Evolutionary conservation across 2,797 vertebrate genomes (phyloP).

Genomic region (Cuniculus paca): DNA sequence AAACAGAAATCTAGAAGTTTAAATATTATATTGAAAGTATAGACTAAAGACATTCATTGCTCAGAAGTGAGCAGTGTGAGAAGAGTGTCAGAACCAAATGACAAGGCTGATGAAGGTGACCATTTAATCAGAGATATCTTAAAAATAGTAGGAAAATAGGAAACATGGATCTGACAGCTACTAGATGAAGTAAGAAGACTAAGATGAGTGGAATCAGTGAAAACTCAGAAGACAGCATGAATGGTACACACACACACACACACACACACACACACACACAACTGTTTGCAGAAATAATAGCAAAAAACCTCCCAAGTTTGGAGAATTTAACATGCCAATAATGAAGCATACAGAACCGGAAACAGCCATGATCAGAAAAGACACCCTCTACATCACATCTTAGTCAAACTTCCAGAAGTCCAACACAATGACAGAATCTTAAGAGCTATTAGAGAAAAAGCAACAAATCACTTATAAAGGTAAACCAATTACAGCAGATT

Average conservation of each 20-base stretch:
- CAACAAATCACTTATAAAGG: neutral
- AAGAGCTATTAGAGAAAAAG: neutral
- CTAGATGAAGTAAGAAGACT: neutral
- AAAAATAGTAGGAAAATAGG: neutral
- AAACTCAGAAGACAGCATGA: neutral
- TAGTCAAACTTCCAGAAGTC: neutral
- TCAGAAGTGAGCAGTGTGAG: neutral
- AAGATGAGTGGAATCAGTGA: neutral
- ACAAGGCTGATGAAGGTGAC: neutral
- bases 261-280: neutral
- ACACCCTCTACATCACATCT: neutral
- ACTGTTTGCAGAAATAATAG: neutral
- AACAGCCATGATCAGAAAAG: neutral
- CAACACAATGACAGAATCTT: neutral
- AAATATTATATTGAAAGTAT: neutral
- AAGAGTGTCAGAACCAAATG: neutral
- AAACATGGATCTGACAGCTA: neutral
- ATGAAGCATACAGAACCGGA: neutral
- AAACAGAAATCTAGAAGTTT: neutral
- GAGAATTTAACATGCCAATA: neutral
- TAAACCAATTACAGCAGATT: neutral
- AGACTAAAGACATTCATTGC: neutral
- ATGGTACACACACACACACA: neutral
- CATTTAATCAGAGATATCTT: neutral
- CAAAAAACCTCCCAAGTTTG: neutral